Conservation (phyloP, 2,113 vertebrate species). For the Ia io region DNA sequence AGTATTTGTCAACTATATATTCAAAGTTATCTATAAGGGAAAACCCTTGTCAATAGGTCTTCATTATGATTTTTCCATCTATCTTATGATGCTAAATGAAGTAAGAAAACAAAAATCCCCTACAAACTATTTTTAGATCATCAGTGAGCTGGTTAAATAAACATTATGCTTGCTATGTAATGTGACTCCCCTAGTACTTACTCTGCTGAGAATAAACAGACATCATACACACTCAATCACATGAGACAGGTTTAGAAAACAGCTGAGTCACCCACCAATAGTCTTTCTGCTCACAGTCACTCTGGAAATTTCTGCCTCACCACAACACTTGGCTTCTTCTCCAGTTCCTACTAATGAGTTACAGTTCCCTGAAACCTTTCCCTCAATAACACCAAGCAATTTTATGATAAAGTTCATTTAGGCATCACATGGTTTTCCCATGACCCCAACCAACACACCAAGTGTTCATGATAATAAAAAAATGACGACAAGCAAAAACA, state of each 20-base stretch:
- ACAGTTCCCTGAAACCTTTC: neutral
- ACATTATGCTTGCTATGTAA: slow-evolving; percentile 70
- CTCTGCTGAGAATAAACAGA: slow-evolving; percentile 77
- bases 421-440: neutral
- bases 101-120: slow-evolving; percentile 1
- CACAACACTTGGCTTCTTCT: neutral
- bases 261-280: slow-evolving; percentile 81
- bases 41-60: neutral
- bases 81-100: slow-evolving; percentile 12
- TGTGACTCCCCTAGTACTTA: slow-evolving; percentile 62
- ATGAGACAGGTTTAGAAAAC: slow-evolving; percentile 62
- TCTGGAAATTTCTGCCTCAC: slow-evolving; percentile 15
- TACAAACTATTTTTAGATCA: slow-evolving; percentile 75
- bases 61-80: slow-evolving; percentile 19
- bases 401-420: slow-evolving; percentile 13
- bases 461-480: neutral
- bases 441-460: neutral
- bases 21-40: slow-evolving; percentile 25
- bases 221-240: slow-evolving; percentile 52
- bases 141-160: slow-evolving; percentile 62
- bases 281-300: slow-evolving; percentile 20
- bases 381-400: fast-evolving
- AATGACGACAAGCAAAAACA: neutral
- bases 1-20: neutral
- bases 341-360: slow-evolving; percentile 2